These are phyloP conservation scores for Oreotragus oreotragus DNA, from an alignment of 2,113 vertebrate species.

Conservation along the genomic window DNA sequence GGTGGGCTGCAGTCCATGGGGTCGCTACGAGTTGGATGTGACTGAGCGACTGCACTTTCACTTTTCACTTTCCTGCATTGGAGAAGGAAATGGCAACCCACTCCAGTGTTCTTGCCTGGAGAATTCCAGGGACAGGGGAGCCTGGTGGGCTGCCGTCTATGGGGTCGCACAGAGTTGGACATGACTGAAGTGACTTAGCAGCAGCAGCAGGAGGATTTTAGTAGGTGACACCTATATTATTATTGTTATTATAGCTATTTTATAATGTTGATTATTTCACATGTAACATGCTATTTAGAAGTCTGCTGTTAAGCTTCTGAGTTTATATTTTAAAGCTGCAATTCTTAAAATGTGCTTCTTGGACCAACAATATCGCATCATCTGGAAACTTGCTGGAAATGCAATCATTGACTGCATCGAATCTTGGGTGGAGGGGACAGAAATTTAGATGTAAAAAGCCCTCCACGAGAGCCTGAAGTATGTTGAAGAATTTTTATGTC, in stretches of 20 bases:
- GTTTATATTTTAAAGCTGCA: background rate
- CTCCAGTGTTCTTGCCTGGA: too few species aligned
- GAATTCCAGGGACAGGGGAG: too few species aligned
- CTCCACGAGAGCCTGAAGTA: background rate
- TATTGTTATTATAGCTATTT: background rate
- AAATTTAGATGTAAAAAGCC: background rate
- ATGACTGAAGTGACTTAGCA: too few species aligned
- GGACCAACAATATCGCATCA: background rate
- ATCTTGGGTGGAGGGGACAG: background rate
- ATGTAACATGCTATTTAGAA: background rate
- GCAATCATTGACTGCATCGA: background rate
- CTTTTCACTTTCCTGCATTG: too few species aligned
- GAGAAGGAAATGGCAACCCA: too few species aligned
- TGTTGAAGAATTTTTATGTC: background rate
- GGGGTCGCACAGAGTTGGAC: accelerated
- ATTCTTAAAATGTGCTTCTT: background rate
- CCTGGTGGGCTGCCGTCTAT: too few species aligned
- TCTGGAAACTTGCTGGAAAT: background rate
- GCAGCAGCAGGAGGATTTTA: background rate
- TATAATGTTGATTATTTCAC: background rate
- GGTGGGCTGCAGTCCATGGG: too few species aligned
- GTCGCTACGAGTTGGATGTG: accelerated
- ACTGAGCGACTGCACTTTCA: too few species aligned
- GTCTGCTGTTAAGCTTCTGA: background rate
- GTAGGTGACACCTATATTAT: background rate